These are phyloP conservation scores for Buphagus erythrorhynchus DNA, from an alignment of 2,797 vertebrate genomes.

Conservation along the genomic window DNA sequence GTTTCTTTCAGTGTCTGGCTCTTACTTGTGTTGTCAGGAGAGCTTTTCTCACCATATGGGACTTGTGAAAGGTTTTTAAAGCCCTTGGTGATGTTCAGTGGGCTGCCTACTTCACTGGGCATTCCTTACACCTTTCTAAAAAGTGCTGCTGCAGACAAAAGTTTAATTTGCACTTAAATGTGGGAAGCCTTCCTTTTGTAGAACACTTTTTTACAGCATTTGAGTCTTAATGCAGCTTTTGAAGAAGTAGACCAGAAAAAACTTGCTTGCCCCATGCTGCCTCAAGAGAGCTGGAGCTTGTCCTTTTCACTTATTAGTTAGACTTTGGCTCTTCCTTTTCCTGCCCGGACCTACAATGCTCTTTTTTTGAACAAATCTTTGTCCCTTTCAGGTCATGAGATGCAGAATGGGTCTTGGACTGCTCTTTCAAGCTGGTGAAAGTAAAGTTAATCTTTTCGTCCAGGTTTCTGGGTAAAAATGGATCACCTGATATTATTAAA, in stretches of 20 bases:
- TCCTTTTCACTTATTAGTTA: not conserved
- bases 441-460: not conserved
- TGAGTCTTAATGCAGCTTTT: not conserved
- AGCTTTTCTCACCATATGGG: slow-evolving; percentile 47
- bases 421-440: not conserved
- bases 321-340: not conserved
- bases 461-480: not conserved
- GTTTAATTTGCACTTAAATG: slow-evolving; percentile 14
- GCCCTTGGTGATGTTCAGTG: not conserved
- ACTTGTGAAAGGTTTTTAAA: slow-evolving; percentile 34
- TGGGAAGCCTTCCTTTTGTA: slow-evolving; percentile 6
- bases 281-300: not conserved
- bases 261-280: not conserved
- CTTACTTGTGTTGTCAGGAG: not conserved
- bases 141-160: not conserved
- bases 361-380: not conserved
- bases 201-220: not conserved
- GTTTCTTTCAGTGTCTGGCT: not conserved
- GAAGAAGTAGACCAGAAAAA: not conserved
- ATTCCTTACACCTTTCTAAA: slow-evolving; percentile 7
- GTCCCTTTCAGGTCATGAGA: not conserved
- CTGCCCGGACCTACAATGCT: not conserved
- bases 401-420: not conserved
- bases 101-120: not conserved
- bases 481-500: not conserved